Conservation (phyloP, 2,113 vertebrate species). For the Eretmochelys imbricata region DNA sequence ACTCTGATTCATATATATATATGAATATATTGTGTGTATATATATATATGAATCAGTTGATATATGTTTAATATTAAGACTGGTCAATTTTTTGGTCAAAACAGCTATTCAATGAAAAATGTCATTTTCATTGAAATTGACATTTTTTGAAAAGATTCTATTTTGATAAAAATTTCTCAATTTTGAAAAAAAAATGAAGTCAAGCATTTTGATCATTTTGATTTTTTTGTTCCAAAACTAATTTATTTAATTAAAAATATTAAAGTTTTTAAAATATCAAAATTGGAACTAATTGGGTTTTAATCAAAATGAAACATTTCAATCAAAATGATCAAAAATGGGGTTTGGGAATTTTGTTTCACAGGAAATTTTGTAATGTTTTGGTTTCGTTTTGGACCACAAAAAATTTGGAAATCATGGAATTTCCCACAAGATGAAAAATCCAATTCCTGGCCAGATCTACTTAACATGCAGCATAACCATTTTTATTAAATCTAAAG, state of each 20-base stretch:
- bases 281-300: background rate
- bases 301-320: no score
- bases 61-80: fast-evolving
- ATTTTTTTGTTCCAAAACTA: background rate
- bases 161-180: background rate
- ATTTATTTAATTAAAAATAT: background rate
- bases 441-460: background rate
- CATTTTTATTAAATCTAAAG: background rate
- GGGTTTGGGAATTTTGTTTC: background rate
- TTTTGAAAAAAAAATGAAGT: background rate
- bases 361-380: background rate
- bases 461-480: background rate
- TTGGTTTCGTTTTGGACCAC: background rate
- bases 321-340: background rate
- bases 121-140: background rate
- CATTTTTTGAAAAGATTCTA: no score
- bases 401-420: background rate
- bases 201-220: background rate
- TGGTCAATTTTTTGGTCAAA: background rate
- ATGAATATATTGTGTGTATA: fast-evolving
- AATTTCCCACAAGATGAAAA: background rate
- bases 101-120: background rate
- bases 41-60: background rate
- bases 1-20: background rate
- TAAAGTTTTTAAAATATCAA: background rate